These are phyloP conservation scores for Mellilla xanthometata DNA, from an alignment of 2,888 invertebrate species.

Conservation along the genomic window DNA sequence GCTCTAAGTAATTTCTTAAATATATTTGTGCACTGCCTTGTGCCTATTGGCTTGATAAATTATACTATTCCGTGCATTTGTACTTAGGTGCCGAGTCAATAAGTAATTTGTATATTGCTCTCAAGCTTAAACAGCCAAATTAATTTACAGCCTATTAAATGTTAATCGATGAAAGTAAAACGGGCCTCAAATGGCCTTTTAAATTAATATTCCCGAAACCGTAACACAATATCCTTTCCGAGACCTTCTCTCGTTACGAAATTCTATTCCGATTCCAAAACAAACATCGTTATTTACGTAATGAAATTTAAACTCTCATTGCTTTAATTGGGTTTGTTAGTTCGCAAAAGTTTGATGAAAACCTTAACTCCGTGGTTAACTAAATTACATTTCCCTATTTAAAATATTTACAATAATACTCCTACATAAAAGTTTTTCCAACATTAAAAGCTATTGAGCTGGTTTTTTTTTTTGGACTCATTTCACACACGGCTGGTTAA, in stretches of 20 bases:
- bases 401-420: conserved; percentile 16
- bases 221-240: conserved; percentile 8
- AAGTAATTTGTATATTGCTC: too few relatives aligned
- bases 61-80: too few relatives aligned
- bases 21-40: too few relatives aligned
- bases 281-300: conserved; percentile 26
- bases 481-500: too few relatives aligned
- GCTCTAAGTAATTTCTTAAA: too few relatives aligned
- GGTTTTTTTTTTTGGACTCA: too few relatives aligned
- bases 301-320: conserved; percentile 26
- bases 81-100: too few relatives aligned
- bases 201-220: conserved; percentile 2
- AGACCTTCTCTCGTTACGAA: conserved; percentile 11
- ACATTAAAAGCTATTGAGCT: conserved; percentile 15
- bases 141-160: not conserved
- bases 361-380: conserved; percentile 25
- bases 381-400: conserved; percentile 25
- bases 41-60: too few relatives aligned
- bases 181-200: conserved; percentile 6
- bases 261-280: conserved; percentile 19
- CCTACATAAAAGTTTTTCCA: conserved; percentile 11
- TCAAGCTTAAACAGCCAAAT: too few relatives aligned
- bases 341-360: conserved; percentile 30
- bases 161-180: conserved; percentile 3
- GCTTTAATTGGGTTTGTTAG: conserved; percentile 31